phyloP scores from a whole-genome alignment of 2,113 vertebrate species.

The Sphyrna mokarran region DNA sequence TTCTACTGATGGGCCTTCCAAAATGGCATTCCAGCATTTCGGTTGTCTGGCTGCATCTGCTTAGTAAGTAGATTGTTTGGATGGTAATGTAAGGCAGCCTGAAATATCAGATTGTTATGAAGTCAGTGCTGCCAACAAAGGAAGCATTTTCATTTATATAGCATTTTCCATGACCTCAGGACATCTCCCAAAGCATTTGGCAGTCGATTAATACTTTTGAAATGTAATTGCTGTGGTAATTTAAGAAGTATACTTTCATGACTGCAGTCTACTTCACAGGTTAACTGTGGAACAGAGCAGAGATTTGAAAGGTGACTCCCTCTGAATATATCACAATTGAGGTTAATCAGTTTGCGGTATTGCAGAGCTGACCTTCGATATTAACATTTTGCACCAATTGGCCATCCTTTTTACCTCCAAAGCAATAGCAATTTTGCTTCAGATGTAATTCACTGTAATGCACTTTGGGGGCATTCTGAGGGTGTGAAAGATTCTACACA shows the following conservation, averaged over 20 bases:
- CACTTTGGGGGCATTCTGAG: neutral
- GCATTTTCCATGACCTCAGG: neutral
- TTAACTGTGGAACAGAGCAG: neutral
- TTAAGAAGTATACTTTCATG: neutral
- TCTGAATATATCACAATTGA: neutral
- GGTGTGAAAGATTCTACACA: neutral
- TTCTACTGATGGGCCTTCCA: too few relatives aligned
- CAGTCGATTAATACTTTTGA: neutral
- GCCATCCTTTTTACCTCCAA: neutral
- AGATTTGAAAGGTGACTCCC: neutral
- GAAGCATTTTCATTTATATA: neutral
- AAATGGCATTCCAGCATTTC: too few relatives aligned
- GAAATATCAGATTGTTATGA: neutral
- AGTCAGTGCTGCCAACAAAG: neutral
- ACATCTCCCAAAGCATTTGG: neutral
- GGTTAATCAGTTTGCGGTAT: neutral
- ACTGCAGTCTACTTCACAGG: neutral
- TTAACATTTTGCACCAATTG: neutral
- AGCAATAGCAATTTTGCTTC: neutral
- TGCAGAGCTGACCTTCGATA: neutral
- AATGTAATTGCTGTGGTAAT: neutral
- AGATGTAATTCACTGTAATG: neutral
- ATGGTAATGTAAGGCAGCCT: neutral
- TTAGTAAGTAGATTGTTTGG: neutral
- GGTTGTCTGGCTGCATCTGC: too few relatives aligned